Base-by-base conservation (phyloP, 2,113 vertebrate species). In the Callipepla squamata region DNA sequence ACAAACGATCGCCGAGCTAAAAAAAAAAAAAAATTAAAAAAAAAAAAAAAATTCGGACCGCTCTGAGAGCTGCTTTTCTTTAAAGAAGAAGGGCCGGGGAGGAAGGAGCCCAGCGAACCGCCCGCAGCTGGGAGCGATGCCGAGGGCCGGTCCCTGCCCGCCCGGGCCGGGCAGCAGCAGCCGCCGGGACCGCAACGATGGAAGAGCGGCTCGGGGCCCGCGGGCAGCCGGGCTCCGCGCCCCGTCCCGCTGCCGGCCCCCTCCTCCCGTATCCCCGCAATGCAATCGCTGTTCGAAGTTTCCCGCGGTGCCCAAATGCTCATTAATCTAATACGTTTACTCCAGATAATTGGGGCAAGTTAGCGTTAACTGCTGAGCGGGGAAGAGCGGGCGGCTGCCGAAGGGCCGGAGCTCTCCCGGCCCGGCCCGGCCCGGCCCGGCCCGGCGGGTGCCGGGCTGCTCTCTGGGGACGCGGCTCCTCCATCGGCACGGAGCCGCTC, bases 321-420 rank as follows among this genome's bases (percentile, higher is more conserved):
- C 95, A 96, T 96, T 95, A 94, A 91, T 74, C 88, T 70, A 88
- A 86, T 90, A 51, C 79, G 57, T 95, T 95, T 90, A 78, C 90
- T 81, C 51, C 80, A 68, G 81, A 85, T 84, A 94, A 93, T 94
- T 87, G 94, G 74, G 55, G 82, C 69, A 92, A 83, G 58, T 94
- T 93, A 88, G 73, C 85, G 80, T 47, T 89, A 89, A 94, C 59
- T 44, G 75, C 59, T 34, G 80, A 89, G 72, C 53, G 68, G 70
- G 87, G 79, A 58, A 77, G 80, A 85, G 67, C 34, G 51, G 72
- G 42, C 20, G 70, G 80, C 38, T 50, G 12, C 22, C 3, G 85
- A 20, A 55, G 18, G 55, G 40, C 11, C 61, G 0, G 72, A 78
- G 20, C 47, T 84, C 42, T 10, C 34, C 75, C 57, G 45, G 50